Percentiles rank a stretch among this genome's conserved stretches.
Evolutionary conservation across 2,888 invertebrate species (phyloP).

Genomic region (Ornithoptera alexandrae): DNA sequence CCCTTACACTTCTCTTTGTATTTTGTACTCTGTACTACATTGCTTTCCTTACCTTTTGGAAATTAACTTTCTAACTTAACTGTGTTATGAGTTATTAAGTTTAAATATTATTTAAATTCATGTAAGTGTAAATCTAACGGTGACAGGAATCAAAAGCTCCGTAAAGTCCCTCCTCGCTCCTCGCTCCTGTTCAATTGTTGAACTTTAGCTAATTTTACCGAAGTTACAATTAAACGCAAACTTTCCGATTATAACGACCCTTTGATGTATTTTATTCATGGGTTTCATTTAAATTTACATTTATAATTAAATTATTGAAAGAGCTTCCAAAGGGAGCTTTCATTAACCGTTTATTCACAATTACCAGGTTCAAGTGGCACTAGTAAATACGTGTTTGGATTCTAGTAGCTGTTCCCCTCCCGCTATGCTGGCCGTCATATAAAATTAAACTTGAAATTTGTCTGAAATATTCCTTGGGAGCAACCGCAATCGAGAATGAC

Average conservation of each 20-base stretch:
- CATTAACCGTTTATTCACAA: background rate
- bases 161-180: background rate
- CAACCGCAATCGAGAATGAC: too few relatives aligned
- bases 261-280: slow-evolving; percentile 8
- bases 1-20: too few relatives aligned
- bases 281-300: slow-evolving; percentile 1
- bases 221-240: background rate
- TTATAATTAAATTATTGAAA: background rate
- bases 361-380: background rate
- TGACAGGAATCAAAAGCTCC: background rate
- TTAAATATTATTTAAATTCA: too few relatives aligned
- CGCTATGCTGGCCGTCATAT: too few relatives aligned
- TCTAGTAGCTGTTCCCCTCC: too few relatives aligned
- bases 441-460: too few relatives aligned
- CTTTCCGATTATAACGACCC: background rate
- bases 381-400: background rate
- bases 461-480: too few relatives aligned
- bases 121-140: too few relatives aligned
- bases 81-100: too few relatives aligned
- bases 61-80: too few relatives aligned
- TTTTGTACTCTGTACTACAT: too few relatives aligned
- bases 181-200: background rate
- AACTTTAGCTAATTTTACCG: background rate
- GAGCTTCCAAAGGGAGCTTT: background rate
- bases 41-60: too few relatives aligned